phyloP scores from a whole-genome alignment of 2,113 vertebrate genomes.

The Syngnathoides biaculeatus region DNA sequence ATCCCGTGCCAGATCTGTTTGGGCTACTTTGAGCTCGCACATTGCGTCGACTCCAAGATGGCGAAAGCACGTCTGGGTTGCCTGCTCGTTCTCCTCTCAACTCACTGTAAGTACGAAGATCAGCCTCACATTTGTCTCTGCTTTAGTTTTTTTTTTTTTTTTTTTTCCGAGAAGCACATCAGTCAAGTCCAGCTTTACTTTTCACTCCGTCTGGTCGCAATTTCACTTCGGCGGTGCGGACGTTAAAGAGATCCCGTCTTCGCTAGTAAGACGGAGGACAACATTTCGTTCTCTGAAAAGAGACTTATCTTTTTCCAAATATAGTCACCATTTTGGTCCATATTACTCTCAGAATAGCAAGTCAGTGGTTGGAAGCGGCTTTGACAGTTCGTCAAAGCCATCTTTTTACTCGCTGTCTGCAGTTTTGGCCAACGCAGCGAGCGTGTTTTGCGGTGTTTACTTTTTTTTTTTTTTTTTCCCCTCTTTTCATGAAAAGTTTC shows the following conservation, averaged over 20 bases:
- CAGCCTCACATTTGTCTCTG: background rate
- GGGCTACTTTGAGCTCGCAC: conserved; percentile 74
- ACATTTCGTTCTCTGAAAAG: background rate
- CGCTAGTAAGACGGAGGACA: conserved; percentile 16
- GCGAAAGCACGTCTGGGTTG: conserved; percentile 74
- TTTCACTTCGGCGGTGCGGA: background rate
- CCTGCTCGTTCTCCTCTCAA: conserved; percentile 71
- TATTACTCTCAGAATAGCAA: conserved; percentile 15
- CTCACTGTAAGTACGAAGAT: conserved; percentile 70
- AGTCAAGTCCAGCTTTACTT: background rate
- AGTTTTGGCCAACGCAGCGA: background rate
- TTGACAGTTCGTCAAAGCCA: conserved; percentile 4
- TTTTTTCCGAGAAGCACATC: background rate
- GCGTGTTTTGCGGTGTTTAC: conserved; percentile 6
- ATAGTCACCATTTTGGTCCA: conserved; percentile 33
- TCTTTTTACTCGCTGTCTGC: background rate
- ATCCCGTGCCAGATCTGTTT: conserved; percentile 54
- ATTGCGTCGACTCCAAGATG: conserved; percentile 77
- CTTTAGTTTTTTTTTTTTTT: too few species aligned
- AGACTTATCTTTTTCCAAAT: background rate
- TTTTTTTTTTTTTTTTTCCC: background rate
- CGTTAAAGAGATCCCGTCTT: background rate
- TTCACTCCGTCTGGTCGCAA: conserved; percentile 6
- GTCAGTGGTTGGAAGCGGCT: conserved; percentile 12
- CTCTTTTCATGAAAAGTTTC: conserved; percentile 40